phyloP scores from a whole-genome alignment of 2,113 vertebrate genomes.

The Sinocyclocheilus anshuiensis region DNA sequence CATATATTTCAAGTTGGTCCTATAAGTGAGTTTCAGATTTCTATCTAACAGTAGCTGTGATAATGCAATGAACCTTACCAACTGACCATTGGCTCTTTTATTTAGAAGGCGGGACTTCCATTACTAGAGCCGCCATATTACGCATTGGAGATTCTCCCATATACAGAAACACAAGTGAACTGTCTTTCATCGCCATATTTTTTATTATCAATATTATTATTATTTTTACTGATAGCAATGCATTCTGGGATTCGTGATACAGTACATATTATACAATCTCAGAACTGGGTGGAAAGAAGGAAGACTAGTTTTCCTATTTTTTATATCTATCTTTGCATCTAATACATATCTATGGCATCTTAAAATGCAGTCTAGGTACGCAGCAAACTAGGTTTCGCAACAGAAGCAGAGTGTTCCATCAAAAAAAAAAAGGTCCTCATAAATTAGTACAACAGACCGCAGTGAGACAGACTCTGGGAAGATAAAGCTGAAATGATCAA shows the following conservation, averaged over 20 bases:
- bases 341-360: neutral
- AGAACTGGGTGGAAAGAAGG: neutral
- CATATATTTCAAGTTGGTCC: too few species aligned
- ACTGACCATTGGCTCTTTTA: neutral
- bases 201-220: neutral
- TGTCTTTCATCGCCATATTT: neutral
- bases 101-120: neutral
- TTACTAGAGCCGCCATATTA: neutral
- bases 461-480: slow-evolving; percentile 74
- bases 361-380: neutral
- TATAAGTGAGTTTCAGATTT: too few species aligned
- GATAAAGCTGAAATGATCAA: slow-evolving; percentile 74
- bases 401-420: slow-evolving; percentile 35
- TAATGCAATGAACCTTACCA: too few species aligned
- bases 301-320: neutral
- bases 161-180: neutral
- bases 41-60: too few species aligned
- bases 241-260: neutral
- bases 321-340: neutral
- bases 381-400: neutral
- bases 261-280: neutral
- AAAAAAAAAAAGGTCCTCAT: slow-evolving; percentile 63
- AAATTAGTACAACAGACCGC: slow-evolving; percentile 73
- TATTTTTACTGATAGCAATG: neutral
- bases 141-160: neutral